Evolutionary conservation across 2,797 vertebrate species (phyloP).

Genomic region (Melanotaenia nigrans): DNA sequence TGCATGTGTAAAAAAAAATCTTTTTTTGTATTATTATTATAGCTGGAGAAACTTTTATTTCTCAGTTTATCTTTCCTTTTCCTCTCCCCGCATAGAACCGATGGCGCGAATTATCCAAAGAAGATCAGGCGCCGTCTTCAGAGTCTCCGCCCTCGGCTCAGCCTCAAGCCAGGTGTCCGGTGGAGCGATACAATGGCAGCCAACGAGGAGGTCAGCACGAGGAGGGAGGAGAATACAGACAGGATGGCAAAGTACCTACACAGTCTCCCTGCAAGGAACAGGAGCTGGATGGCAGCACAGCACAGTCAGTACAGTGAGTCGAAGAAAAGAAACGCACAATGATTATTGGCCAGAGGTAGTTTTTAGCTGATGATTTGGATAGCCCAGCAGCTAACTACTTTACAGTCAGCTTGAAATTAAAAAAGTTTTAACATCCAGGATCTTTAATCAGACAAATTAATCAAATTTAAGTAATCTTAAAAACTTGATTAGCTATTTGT

Average conservation of each 20-base stretch:
- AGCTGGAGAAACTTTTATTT: background rate
- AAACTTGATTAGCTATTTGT: no score
- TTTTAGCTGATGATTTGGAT: background rate
- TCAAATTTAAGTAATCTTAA: background rate
- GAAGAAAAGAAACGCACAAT: background rate
- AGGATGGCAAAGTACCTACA: slow-evolving; percentile 73
- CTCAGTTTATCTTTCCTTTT: background rate
- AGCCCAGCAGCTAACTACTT: background rate
- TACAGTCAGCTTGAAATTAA: no score
- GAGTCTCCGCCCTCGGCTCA: slow-evolving; percentile 83
- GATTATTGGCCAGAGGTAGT: background rate
- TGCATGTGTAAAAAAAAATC: background rate
- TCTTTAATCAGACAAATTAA: background rate
- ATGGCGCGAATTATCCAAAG: slow-evolving; percentile 92
- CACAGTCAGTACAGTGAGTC: slow-evolving; percentile 83
- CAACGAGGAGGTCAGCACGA: slow-evolving; percentile 74
- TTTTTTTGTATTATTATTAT: background rate
- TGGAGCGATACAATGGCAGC: slow-evolving; percentile 88
- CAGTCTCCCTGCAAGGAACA: slow-evolving; percentile 74
- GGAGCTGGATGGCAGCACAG: slow-evolving; percentile 80
- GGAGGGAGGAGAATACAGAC: slow-evolving; percentile 78
- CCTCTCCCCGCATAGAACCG: slow-evolving; percentile 79
- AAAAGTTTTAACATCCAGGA: background rate
- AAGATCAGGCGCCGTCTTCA: slow-evolving; percentile 86
- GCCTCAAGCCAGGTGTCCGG: slow-evolving; percentile 74